Conservation (phyloP, 2,797 vertebrate species). For the Gambelia wislizenii region DNA sequence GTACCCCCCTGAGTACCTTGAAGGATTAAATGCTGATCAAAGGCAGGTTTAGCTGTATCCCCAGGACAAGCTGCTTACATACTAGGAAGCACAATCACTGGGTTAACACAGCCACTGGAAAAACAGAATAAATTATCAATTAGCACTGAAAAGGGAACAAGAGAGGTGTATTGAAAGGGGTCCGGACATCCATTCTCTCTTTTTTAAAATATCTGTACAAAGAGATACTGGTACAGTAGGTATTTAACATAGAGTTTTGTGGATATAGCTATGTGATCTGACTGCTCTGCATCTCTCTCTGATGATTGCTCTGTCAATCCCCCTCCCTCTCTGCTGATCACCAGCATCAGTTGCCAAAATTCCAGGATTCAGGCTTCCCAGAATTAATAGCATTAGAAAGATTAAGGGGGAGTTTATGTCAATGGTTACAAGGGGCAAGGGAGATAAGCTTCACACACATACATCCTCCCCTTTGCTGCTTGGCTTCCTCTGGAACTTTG, state of each 20-base stretch:
- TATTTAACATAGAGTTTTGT: constrained; percentile 54
- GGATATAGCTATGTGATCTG: constrained; percentile 41
- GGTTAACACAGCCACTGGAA: constrained; percentile 71
- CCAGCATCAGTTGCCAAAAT: constrained; percentile 56
- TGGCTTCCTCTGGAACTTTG: constrained; percentile 47
- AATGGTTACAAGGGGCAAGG: constrained; percentile 60
- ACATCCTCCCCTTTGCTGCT: constrained; percentile 47
- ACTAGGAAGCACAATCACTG: constrained; percentile 71
- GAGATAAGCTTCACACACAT: constrained; percentile 61
- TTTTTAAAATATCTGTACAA: constrained; percentile 16
- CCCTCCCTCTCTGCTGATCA: constrained; percentile 46
- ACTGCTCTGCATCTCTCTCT: constrained; percentile 50
- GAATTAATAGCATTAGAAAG: constrained; percentile 68
- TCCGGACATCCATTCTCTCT: background rate
- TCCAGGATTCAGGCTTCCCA: constrained; percentile 64
- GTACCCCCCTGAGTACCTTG: constrained; percentile 74
- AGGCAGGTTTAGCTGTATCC: constrained; percentile 85
- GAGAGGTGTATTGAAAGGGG: constrained; percentile 33
- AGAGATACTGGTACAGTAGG: constrained; percentile 38
- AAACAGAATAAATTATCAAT: constrained; percentile 78
- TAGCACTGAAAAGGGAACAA: constrained; percentile 64
- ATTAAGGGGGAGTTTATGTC: constrained; percentile 63
- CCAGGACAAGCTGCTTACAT: constrained; percentile 82
- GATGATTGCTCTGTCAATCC: background rate
- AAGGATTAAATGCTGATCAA: constrained; percentile 87